Conservation (phyloP, 2,113 vertebrate genomes). For the Agelaius tricolor region DNA sequence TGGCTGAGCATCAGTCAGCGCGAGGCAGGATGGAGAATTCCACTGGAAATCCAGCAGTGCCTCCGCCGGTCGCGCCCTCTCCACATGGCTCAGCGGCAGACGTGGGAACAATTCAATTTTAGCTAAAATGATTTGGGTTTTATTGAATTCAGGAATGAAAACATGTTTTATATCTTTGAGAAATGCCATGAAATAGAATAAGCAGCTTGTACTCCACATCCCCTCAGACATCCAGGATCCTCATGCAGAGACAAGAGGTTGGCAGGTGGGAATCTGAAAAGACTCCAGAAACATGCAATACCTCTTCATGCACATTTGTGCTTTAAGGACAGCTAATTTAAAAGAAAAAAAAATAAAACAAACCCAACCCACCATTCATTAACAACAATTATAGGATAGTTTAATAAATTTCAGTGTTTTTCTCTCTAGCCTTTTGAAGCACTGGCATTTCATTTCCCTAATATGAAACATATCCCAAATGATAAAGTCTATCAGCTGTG, state of each 20-base stretch:
- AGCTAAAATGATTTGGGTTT: slow-evolving; percentile 21
- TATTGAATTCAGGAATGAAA: slow-evolving; percentile 41
- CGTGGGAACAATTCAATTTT: not conserved
- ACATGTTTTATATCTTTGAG: not conserved
- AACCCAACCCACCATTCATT: not conserved
- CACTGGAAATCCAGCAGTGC: not conserved
- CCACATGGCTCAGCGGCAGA: not conserved
- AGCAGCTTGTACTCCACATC: slow-evolving; percentile 3
- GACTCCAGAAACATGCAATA: not conserved
- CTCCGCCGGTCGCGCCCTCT: not conserved
- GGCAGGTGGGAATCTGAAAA: not conserved
- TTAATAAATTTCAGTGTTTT: not conserved
- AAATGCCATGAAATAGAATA: slow-evolving; percentile 27
- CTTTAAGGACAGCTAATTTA: not conserved
- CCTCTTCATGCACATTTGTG: not conserved
- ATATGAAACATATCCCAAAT: not conserved
- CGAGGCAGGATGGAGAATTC: not conserved
- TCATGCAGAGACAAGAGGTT: not conserved
- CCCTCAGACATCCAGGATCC: not conserved
- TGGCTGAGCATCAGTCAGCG: not conserved
- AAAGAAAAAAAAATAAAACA: not conserved
- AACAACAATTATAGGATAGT: not conserved
- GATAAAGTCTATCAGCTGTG: not conserved
- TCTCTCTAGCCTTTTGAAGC: not conserved
- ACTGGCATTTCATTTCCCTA: not conserved